Evolutionary conservation across 2,888 invertebrate genomes (phyloP).

Genomic region (Antitype chi): DNA sequence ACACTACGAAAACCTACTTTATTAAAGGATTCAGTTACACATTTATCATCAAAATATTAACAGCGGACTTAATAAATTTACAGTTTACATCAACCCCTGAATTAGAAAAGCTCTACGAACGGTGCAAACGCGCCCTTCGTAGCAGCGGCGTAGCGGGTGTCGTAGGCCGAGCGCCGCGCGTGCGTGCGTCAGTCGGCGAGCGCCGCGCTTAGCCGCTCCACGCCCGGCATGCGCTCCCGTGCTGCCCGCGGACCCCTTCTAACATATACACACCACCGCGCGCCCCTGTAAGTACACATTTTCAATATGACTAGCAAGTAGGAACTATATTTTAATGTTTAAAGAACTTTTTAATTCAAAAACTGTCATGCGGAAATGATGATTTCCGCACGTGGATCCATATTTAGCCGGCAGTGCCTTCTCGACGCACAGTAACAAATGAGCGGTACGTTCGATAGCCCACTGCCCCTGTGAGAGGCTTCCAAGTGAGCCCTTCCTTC

Average conservation of each 20-base stretch:
- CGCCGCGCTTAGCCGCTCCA: conserved; percentile 84
- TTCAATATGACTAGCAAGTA: conserved; percentile 27
- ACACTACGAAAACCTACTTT: conserved; percentile 14
- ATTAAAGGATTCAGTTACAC: conserved; percentile 31
- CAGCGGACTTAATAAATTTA: conserved; percentile 53
- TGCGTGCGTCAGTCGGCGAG: conserved; percentile 87
- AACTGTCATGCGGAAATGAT: conserved; percentile 70
- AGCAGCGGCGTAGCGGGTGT: conserved; percentile 70
- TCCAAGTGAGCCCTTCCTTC: conserved; percentile 76
- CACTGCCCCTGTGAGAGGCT: conserved; percentile 89
- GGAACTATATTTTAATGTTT: conserved; percentile 10
- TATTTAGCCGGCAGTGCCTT: conserved; percentile 78
- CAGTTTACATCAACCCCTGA: conserved; percentile 44
- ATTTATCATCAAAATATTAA: conserved; percentile 32
- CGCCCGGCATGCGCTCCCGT: conserved; percentile 82
- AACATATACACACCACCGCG: conserved; percentile 81
- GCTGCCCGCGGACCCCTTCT: conserved; percentile 72
- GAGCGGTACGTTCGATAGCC: conserved; percentile 89
- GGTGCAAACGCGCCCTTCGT: conserved; percentile 71
- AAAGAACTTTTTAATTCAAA: conserved; percentile 72
- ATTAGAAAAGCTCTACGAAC: conserved; percentile 54
- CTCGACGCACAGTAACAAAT: conserved; percentile 86
- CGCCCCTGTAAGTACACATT: conserved; percentile 87
- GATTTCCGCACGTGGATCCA: conserved; percentile 86
- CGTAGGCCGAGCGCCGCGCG: conserved; percentile 75